Evolutionary conservation across 2,113 vertebrate species (phyloP).

Genomic region (Caracal caracal): DNA sequence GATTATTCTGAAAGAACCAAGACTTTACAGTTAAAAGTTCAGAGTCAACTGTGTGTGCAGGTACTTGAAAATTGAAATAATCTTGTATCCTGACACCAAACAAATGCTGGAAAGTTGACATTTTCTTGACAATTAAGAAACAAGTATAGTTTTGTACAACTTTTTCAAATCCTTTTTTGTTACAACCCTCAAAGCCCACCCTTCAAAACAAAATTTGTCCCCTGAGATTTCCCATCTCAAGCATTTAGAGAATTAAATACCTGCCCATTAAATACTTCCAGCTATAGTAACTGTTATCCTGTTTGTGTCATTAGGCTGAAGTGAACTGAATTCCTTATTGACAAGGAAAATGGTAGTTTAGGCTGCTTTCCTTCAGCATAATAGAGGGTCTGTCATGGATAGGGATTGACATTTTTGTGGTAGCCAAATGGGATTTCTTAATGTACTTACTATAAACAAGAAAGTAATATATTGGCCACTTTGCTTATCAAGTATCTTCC

Average conservation of each 20-base stretch:
- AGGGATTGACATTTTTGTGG: constrained; percentile 50
- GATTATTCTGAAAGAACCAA: constrained; percentile 25
- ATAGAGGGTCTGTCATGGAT: neutral
- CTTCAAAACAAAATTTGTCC: constrained; percentile 47
- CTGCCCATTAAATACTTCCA: constrained; percentile 8
- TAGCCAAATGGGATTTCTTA: constrained; percentile 48
- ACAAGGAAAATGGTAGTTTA: constrained; percentile 27
- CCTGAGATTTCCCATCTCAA: constrained; percentile 29
- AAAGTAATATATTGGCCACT: constrained; percentile 56
- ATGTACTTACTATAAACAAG: constrained; percentile 60
- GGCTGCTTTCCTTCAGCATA: neutral
- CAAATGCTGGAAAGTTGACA: neutral
- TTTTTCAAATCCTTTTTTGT: constrained; percentile 26
- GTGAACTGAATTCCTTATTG: constrained; percentile 49
- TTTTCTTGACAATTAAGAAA: constrained; percentile 31
- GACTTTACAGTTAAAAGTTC: constrained; percentile 43
- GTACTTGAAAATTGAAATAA: constrained; percentile 74
- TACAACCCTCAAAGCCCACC: neutral
- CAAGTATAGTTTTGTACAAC: neutral
- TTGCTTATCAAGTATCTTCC: constrained; percentile 54
- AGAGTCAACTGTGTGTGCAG: neutral
- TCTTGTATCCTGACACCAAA: constrained; percentile 64
- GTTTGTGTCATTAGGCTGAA: constrained; percentile 61
- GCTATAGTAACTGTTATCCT: neutral
- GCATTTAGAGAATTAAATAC: constrained; percentile 25